A percentile compares a stretch with the other conserved stretches of the same genome.
Conservation (phyloP, 1,140 invertebrate genomes). For the Euwallacea similis region DNA sequence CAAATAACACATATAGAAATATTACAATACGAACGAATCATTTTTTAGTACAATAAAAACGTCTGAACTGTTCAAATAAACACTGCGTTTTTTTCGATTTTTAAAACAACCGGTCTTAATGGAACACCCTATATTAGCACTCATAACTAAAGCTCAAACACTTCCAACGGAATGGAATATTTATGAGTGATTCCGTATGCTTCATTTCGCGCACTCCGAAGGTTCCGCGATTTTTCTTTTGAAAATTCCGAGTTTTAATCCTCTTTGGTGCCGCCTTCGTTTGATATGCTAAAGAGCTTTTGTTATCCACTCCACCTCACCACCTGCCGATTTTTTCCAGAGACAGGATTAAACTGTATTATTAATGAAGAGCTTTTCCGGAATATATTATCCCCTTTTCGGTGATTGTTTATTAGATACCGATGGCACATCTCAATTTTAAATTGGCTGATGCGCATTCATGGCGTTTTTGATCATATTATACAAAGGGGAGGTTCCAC, state of each 20-base stretch:
- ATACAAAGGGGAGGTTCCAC: not conserved
- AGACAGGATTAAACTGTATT: constrained; percentile 33
- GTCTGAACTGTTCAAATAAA: not conserved
- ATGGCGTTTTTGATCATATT: too few relatives aligned
- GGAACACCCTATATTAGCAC: constrained; percentile 19
- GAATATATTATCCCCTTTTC: constrained; percentile 14
- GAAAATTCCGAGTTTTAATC: constrained; percentile 27
- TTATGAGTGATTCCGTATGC: constrained; percentile 35
- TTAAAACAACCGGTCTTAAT: not conserved
- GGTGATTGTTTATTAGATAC: constrained; percentile 7
- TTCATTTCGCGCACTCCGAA: constrained; percentile 32
- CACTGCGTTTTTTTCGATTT: not conserved
- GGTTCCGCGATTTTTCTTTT: constrained; percentile 28
- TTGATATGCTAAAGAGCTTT: constrained; percentile 34
- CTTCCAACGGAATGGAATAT: constrained; percentile 33
- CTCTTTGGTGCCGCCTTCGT: constrained; percentile 25
- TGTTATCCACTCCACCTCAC: constrained; percentile 30
- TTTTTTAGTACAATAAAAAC: not conserved
- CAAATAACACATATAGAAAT: too few relatives aligned
- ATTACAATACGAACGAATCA: too few relatives aligned
- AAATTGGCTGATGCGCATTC: not conserved
- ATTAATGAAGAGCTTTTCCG: constrained; percentile 30
- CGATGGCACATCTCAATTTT: constrained; percentile 1
- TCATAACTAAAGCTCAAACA: constrained; percentile 39
- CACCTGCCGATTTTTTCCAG: constrained; percentile 28